Evolutionary conservation across 2,113 vertebrate species (phyloP).

Genomic region (Tetrao urogallus): DNA sequence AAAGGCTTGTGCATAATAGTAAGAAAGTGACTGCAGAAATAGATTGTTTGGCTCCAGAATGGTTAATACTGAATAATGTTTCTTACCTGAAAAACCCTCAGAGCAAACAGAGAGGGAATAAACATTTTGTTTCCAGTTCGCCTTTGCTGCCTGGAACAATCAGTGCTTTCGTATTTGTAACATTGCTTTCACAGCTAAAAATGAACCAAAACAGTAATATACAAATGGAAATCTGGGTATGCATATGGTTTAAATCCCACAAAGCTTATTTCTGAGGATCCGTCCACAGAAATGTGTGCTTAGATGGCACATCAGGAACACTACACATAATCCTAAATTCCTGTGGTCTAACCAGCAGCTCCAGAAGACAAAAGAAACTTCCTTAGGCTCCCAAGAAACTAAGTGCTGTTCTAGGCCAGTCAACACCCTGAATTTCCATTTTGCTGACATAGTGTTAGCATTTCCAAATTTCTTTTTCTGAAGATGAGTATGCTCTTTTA

Average conservation of each 20-base stretch:
- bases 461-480: background rate
- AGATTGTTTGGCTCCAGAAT: background rate
- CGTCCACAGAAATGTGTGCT: background rate
- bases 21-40: background rate
- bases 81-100: background rate
- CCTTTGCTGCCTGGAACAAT: background rate
- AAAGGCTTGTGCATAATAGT: background rate
- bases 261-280: background rate
- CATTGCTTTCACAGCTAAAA: background rate
- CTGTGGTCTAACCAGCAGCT: background rate
- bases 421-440: background rate
- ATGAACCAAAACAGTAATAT: background rate
- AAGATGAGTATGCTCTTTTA: background rate
- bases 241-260: background rate
- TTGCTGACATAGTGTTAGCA: background rate
- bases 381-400: background rate
- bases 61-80: background rate
- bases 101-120: background rate
- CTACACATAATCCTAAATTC: rapidly evolving
- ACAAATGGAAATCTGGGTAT: background rate
- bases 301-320: background rate
- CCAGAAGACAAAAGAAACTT: background rate
- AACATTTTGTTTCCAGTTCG: background rate
- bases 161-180: background rate
- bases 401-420: background rate